Base-by-base conservation (phyloP, 1,140 invertebrate genomes). In the Orchesella cincta region DNA sequence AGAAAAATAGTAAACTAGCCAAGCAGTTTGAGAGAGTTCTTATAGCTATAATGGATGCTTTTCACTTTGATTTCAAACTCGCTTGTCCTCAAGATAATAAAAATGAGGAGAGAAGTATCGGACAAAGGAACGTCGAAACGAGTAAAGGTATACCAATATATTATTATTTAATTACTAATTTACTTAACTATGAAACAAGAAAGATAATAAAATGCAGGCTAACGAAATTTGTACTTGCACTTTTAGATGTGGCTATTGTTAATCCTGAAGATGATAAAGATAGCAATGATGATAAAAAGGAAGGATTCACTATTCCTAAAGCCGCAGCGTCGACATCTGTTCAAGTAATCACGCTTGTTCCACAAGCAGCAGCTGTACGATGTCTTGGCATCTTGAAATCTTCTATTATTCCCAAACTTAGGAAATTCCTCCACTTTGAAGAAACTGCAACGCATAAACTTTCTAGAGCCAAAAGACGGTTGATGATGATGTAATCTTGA, bases 11-110 rank as follows among this genome's bases (percentile, higher is more conserved):
- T 14, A 26, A 54, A 23, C 16, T 78, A 18, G 76, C 72, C 1
- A 78, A 78, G 28, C 76, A 73, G 33, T 78, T 74, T 36, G 76
- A 78, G 39, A 20, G 76, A n/a, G 64, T 78, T 29, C 62, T 78
- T 26, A 74, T 78, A 39, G 73, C 73, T 29, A 74, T 67, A 20
- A 57, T 78, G 52, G 76, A 78, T 28, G 72, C 76, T 29, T 78
- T 74, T 52, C 76, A 78, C 70, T 78, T 78, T 31, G 76, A 78
- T 31, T 36, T 78, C 1, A 35, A 35, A 20, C 71, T 36, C 46
- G 71, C 34, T 39, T 73, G 35, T 46, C 20, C 20, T 14, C 14
- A 51, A 5, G 71, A 51, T 8, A 35, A 5, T 18, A 73, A 46
- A 20, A 28, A n/a, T 14, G 26, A 73, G n/a, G n/a, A 3, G 20